A percentile compares a stretch with the other conserved stretches of the same genome.
phyloP scores from a whole-genome alignment of 2,888 invertebrate genomes.

The Drosophila maculinotata region DNA sequence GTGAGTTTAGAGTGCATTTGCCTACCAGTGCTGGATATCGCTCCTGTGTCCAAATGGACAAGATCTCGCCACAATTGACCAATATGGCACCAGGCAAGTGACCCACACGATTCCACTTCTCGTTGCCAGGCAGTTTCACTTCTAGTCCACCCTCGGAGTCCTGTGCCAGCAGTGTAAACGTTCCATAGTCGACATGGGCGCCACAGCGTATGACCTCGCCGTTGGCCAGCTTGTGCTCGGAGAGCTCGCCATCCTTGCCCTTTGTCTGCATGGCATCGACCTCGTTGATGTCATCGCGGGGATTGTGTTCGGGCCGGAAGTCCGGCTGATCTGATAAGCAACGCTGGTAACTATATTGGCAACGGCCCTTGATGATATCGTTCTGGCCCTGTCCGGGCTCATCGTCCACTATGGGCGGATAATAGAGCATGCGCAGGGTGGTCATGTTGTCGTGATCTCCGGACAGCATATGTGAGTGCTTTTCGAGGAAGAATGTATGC shows the following conservation, averaged over 20 bases:
- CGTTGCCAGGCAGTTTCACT: slow-evolving; percentile 88
- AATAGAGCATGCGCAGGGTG: slow-evolving; percentile 89
- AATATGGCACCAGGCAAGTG: slow-evolving; percentile 91
- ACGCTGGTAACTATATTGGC: slow-evolving; percentile 85
- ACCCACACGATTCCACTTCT: slow-evolving; percentile 90
- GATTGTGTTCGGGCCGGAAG: slow-evolving; percentile 83
- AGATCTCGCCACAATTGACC: slow-evolving; percentile 90
- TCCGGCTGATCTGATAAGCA: slow-evolving; percentile 84
- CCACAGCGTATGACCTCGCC: slow-evolving; percentile 87
- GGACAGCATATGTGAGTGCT: slow-evolving; percentile 89
- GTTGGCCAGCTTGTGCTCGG: slow-evolving; percentile 84
- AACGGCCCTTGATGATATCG: slow-evolving; percentile 84
- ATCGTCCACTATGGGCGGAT: slow-evolving; percentile 89
- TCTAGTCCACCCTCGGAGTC: slow-evolving; percentile 91
- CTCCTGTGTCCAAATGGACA: slow-evolving; percentile 91
- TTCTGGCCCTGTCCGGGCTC: slow-evolving; percentile 86
- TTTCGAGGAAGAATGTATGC: slow-evolving; percentile 87
- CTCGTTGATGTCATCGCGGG: slow-evolving; percentile 78
- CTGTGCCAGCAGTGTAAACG: slow-evolving; percentile 90
- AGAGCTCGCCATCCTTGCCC: slow-evolving; percentile 59
- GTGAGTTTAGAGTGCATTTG: neutral
- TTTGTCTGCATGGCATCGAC: slow-evolving; percentile 51
- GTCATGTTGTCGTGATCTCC: slow-evolving; percentile 88
- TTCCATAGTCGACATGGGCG: slow-evolving; percentile 91
- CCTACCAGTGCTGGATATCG: slow-evolving; percentile 89